phyloP scores from a whole-genome alignment of 2,797 vertebrate genomes.

The Mergus octosetaceus region DNA sequence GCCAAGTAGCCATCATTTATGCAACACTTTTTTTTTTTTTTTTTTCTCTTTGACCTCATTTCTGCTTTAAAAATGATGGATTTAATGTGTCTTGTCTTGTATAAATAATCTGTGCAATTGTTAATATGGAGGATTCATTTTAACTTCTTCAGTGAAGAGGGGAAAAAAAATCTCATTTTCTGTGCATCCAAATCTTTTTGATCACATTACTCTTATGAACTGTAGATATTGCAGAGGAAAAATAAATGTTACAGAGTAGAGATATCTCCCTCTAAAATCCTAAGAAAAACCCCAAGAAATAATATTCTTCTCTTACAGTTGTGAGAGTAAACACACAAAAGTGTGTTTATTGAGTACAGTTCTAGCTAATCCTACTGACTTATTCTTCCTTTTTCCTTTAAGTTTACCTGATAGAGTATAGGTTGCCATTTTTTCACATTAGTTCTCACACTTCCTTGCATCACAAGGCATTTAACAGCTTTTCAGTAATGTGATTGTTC shows the following conservation, averaged over 20 bases:
- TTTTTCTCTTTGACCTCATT: neutral
- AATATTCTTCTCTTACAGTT: neutral
- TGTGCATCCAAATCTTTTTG: neutral
- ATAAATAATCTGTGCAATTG: neutral
- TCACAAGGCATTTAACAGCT: slow-evolving; percentile 48
- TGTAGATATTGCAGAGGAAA: neutral
- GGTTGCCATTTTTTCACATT: slow-evolving; percentile 57
- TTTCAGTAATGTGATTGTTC: slow-evolving; percentile 66
- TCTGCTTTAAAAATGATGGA: neutral
- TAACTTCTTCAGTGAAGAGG: neutral
- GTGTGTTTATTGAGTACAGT: neutral
- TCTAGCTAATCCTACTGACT: slow-evolving; percentile 18
- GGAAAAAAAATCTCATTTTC: neutral
- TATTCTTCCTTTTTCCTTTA: slow-evolving; percentile 22
- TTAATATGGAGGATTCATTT: neutral
- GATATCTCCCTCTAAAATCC: neutral
- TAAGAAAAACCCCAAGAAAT: neutral
- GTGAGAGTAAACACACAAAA: neutral
- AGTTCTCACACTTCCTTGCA: slow-evolving; percentile 28
- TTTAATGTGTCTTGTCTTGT: neutral
- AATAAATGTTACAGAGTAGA: neutral
- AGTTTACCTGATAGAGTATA: neutral
- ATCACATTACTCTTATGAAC: neutral
- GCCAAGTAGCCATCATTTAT: neutral
- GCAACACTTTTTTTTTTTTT: too few relatives aligned